Percentiles rank a stretch among this genome's conserved stretches.
Conservation (phyloP, 2,113 vertebrate genomes). For the Phylloscopus trochiloides region DNA sequence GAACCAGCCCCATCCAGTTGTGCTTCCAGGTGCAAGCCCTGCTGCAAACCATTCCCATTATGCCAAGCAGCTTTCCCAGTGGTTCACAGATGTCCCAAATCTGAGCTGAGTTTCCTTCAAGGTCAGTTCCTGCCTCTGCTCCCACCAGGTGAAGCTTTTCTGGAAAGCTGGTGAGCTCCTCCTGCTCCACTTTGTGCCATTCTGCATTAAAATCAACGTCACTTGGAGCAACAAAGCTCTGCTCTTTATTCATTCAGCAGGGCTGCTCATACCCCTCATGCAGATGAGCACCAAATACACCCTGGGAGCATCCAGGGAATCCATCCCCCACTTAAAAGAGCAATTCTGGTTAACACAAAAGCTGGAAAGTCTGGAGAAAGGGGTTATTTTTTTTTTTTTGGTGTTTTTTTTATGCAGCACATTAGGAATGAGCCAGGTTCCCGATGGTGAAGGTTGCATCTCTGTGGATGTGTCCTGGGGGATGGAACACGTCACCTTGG, state of each 20-base stretch:
- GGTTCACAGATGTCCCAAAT: neutral
- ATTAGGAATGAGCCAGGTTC: neutral
- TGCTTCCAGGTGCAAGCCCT: neutral
- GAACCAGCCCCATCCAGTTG: neutral
- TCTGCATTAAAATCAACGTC: neutral
- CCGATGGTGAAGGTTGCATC: neutral
- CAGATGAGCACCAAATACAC: neutral
- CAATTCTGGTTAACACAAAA: neutral
- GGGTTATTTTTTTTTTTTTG: neutral
- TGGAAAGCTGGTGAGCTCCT: neutral
- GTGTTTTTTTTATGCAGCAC: neutral
- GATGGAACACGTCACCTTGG: neutral
- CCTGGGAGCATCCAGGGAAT: neutral
- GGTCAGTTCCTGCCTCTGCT: neutral
- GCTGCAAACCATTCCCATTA: neutral
- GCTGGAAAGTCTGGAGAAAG: neutral
- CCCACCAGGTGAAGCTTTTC: slow-evolving; percentile 12
- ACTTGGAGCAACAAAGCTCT: neutral
- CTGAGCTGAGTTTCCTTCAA: neutral
- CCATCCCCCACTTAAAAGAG: neutral
- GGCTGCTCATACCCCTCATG: neutral
- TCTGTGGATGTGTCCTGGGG: neutral
- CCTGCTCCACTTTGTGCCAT: neutral
- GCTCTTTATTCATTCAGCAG: neutral
- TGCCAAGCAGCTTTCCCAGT: neutral